phyloP scores from a whole-genome alignment of 2,888 invertebrate genomes.

The Metopia argyrocephala region DNA sequence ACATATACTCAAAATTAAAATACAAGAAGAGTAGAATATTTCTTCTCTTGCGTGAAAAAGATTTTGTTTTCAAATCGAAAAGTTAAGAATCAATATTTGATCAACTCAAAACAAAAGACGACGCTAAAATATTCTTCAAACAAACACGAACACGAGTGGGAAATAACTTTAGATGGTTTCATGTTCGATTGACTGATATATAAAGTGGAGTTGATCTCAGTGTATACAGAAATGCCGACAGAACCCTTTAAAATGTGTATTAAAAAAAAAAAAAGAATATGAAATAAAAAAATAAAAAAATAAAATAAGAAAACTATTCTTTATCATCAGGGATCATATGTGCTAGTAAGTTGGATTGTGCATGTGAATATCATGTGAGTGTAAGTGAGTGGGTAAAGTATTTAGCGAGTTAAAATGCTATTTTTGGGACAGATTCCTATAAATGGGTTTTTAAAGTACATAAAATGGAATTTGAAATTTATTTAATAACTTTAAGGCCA shows the following conservation, averaged over 20 bases:
- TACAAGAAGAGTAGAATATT: no score
- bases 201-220: conserved; percentile 5
- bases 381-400: not conserved
- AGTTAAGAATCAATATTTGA: not conserved
- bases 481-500: no score
- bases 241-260: conserved; percentile 53
- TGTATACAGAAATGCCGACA: conserved; percentile 56
- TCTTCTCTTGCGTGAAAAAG: not conserved
- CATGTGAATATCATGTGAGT: conserved; percentile 17
- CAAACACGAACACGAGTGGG: not conserved
- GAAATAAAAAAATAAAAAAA: conserved; percentile 11
- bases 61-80: not conserved
- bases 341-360: not conserved
- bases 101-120: not conserved
- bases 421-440: not conserved
- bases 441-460: no score
- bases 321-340: conserved; percentile 9
- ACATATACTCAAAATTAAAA: conserved; percentile 15
- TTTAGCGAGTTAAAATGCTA: conserved; percentile 36
- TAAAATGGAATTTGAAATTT: no score
- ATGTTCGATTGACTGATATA: conserved; percentile 14
- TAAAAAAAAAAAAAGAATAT: conserved; percentile 15
- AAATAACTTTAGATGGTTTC: conserved; percentile 12
- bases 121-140: conserved; percentile 39
- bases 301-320: conserved; percentile 19